Conservation (phyloP, 2,113 vertebrate species). For the Paracanthobrama guichenoti region DNA sequence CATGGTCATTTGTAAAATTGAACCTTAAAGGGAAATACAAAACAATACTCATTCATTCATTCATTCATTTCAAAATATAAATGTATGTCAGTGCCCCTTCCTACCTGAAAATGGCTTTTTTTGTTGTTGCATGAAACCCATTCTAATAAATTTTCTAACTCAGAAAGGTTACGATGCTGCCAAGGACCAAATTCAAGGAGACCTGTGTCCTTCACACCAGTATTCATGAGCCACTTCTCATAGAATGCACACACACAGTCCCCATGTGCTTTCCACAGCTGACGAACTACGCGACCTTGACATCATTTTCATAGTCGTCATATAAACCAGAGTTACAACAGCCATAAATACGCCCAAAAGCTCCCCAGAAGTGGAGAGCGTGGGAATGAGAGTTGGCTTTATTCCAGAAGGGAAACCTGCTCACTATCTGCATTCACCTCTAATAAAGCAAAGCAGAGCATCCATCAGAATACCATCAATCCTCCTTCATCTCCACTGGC, state of each 20-base stretch:
- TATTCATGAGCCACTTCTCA: slow-evolving; percentile 42
- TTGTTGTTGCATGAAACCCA: slow-evolving; percentile 15
- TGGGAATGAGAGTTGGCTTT: not conserved
- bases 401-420: slow-evolving; percentile 22
- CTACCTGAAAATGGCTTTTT: not conserved
- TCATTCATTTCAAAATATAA: not conserved
- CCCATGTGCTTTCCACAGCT: slow-evolving; percentile 28
- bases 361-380: slow-evolving; percentile 13
- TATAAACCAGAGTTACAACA: slow-evolving; percentile 44
- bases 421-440: slow-evolving; percentile 21
- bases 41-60: not conserved
- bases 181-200: slow-evolving; percentile 47
- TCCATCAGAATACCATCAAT: slow-evolving; percentile 21
- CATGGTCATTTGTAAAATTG: not conserved
- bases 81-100: not conserved
- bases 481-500: not conserved
- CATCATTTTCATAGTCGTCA: slow-evolving; percentile 46
- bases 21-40: slow-evolving; percentile 47
- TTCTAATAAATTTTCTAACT: not conserved
- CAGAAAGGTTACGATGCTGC: not conserved
- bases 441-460: slow-evolving; percentile 18
- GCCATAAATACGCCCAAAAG: slow-evolving; percentile 38
- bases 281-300: slow-evolving; percentile 46
- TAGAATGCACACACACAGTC: slow-evolving; percentile 32
- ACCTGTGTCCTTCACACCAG: slow-evolving; percentile 39